These are phyloP conservation scores for Microhierax caerulescens DNA, from an alignment of 2,797 vertebrate genomes.

Conservation along the genomic window DNA sequence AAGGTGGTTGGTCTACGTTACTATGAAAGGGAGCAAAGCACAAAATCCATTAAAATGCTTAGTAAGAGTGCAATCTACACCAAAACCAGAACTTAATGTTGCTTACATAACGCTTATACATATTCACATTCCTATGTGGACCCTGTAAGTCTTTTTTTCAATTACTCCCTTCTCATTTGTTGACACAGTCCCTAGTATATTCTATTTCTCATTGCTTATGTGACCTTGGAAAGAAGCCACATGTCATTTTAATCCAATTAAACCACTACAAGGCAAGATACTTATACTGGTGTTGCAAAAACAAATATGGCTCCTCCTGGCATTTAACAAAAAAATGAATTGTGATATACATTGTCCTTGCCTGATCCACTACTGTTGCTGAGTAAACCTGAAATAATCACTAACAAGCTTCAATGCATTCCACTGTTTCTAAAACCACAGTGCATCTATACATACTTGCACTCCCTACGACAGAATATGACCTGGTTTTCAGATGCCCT, in stretches of 20 bases:
- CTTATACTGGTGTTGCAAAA: background rate
- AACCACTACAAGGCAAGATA: background rate
- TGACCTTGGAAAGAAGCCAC: background rate
- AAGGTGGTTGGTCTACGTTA: background rate
- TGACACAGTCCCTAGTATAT: background rate
- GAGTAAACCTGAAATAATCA: conserved; percentile 2
- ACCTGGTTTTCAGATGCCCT: conserved; percentile 56
- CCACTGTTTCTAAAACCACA: background rate
- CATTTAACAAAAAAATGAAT: background rate
- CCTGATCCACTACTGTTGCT: background rate
- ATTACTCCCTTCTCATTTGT: background rate
- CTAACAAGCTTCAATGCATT: background rate
- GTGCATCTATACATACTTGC: background rate
- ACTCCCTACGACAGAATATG: background rate
- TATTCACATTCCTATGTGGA: background rate
- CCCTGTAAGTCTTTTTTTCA: background rate
- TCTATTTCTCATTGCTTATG: background rate
- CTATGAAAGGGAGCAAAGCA: background rate
- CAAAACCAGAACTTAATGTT: background rate
- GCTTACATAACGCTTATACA: background rate
- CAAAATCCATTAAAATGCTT: background rate
- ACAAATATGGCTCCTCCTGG: background rate
- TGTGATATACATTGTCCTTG: background rate
- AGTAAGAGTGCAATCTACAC: background rate
- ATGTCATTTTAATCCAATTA: background rate